Evolutionary conservation across 2,113 vertebrate species (phyloP), one percentile per base, ranked within the genome.

Genomic region (Tauraco erythrolophus): DNA sequence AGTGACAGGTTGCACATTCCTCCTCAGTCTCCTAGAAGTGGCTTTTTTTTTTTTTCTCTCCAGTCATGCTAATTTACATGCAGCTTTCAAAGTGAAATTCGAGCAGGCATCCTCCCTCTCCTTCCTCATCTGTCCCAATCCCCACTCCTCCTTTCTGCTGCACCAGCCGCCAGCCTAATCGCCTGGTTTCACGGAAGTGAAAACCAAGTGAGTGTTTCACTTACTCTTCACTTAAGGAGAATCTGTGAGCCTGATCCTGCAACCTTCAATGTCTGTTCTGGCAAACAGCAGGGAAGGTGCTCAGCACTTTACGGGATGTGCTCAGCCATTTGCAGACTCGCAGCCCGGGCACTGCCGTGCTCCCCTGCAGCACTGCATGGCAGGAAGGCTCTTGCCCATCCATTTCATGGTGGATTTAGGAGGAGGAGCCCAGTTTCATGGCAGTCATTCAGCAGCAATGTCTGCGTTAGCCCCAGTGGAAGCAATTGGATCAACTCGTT

Each of bases 401-500:
- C 54, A 0, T 45, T 82, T 39, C 17, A 8, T 19, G 68, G 56
- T n/a, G 72, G 23, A 37, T 96, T 61, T 64, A 28, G 66, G 68
- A 71, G 45, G 65, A 39, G 6, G 25, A 62, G 46, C 65, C 53
- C 15, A 2, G 37, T 70, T 89, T 77, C 37, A 19, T 60, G 93
- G 84, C 54, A 96, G 48, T 66, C 24, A 19, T 71, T 97, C 90
- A 86, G 88, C 81, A 61, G 65, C 69, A n/a, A 6, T 11, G 19
- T 74, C 81, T 80, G 57, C 6, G 0, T 60, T 92, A 91, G 65
- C 91, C 75, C 45, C 13, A 19, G 39, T 60, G 72, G 71, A 95
- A 62, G 74, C 88, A 79, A 94, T 85, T 45, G 57, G 56, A 96
- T 92, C 89, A 69, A 86, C 74, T 94, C 69, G 23, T 39, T 81